Evolutionary conservation across 1,140 invertebrate genomes (phyloP).

Genomic region (Alviniconcha marisindica): DNA sequence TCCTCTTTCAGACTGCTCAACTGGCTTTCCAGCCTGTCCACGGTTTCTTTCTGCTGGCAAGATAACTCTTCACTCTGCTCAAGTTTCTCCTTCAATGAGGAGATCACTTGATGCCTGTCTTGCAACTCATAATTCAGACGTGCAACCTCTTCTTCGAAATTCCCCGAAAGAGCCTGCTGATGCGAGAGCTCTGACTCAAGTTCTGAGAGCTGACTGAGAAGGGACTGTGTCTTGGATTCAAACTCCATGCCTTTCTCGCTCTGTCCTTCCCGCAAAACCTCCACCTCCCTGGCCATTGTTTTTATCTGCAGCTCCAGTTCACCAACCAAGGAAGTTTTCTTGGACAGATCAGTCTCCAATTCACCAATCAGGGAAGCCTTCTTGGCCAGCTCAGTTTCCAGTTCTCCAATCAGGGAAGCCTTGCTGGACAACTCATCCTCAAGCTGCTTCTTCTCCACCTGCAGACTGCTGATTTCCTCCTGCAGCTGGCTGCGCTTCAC

Average conservation of each 20-base stretch:
- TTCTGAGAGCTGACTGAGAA: conserved; percentile 57
- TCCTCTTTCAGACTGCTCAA: conserved; percentile 8
- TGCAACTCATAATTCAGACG: conserved; percentile 47
- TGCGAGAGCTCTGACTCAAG: conserved; percentile 54
- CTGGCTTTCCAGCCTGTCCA: neutral
- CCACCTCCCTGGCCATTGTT: conserved; percentile 47
- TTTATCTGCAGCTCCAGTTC: conserved; percentile 50
- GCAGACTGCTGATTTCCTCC: conserved; percentile 39
- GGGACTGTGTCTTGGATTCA: conserved; percentile 54
- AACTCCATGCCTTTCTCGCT: conserved; percentile 51
- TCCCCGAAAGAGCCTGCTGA: conserved; percentile 44
- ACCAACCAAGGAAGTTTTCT: neutral
- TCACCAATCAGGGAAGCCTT: conserved; percentile 29
- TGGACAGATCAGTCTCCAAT: conserved; percentile 26
- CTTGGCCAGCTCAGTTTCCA: conserved; percentile 31
- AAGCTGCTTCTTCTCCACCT: conserved; percentile 16
- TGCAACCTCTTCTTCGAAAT: conserved; percentile 39
- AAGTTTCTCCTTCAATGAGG: neutral
- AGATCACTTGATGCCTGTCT: neutral
- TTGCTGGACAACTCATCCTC: conserved; percentile 23
- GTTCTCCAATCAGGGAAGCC: conserved; percentile 11
- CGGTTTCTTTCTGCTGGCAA: neutral
- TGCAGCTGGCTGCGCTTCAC: conserved; percentile 27
- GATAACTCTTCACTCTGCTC: neutral
- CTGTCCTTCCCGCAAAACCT: conserved; percentile 51